A percentile compares a stretch with the other conserved stretches of the same genome.
Evolutionary conservation across 2,113 vertebrate species (phyloP).

Genomic region (Caranx ignobilis): DNA sequence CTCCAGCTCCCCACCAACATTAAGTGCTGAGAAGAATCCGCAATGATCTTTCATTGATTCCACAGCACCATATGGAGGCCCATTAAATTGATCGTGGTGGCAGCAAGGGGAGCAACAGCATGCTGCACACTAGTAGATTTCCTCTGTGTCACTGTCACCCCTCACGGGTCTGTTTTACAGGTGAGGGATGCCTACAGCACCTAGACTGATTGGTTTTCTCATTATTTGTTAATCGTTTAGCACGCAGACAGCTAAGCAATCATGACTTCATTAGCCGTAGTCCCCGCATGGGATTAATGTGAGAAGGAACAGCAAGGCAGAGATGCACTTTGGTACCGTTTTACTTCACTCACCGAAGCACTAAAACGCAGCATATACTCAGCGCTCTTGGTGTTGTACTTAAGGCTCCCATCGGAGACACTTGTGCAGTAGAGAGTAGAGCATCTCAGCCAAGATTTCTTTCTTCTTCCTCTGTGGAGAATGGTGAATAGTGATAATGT

Average conservation of each 20-base stretch:
- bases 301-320: slow-evolving; percentile 12
- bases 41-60: slow-evolving; percentile 67
- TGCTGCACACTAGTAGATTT: slow-evolving; percentile 33
- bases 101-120: slow-evolving; percentile 39
- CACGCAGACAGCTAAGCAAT: slow-evolving; percentile 43
- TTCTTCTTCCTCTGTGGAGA: slow-evolving; percentile 31
- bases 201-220: slow-evolving; percentile 45
- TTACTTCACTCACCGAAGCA: slow-evolving; percentile 12
- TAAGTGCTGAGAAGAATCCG: slow-evolving; percentile 52
- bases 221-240: slow-evolving; percentile 56
- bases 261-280: slow-evolving; percentile 50
- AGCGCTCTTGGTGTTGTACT: slow-evolving; percentile 29
- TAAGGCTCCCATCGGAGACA: slow-evolving; percentile 29
- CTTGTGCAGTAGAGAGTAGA: slow-evolving; percentile 4
- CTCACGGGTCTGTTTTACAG: slow-evolving; percentile 42
- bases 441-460: slow-evolving; percentile 35
- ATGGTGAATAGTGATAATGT: slow-evolving; percentile 46
- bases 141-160: slow-evolving; percentile 34
- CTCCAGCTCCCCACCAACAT: slow-evolving; percentile 28
- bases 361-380: slow-evolving; percentile 2
- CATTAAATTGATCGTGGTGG: slow-evolving; percentile 63
- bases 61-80: slow-evolving; percentile 55
- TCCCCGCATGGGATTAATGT: slow-evolving; percentile 48
- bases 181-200: slow-evolving; percentile 18
- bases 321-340: slow-evolving; percentile 27